Percentiles rank a stretch among this genome's conserved stretches.
Conservation (phyloP, 2,113 vertebrate genomes). For the Clarias macrocephalus region DNA sequence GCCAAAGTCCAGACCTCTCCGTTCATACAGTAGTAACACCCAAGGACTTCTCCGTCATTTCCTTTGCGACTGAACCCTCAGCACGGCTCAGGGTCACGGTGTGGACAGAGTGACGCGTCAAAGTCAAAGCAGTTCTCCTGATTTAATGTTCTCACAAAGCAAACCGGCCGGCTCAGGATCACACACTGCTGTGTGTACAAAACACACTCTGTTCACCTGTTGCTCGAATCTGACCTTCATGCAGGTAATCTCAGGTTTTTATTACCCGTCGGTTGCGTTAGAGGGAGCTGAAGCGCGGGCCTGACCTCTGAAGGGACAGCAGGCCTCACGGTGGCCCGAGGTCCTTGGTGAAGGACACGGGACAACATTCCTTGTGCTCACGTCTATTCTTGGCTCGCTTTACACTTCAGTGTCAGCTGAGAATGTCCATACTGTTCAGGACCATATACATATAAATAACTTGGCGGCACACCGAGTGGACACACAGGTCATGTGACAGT, state of each 20-base stretch:
- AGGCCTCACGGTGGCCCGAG: neutral
- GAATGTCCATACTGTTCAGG: constrained; percentile 25
- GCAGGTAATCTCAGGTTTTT: neutral
- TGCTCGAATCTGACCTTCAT: neutral
- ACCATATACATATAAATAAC: neutral
- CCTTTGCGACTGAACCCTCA: neutral
- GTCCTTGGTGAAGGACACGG: constrained; percentile 9
- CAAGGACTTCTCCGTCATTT: neutral
- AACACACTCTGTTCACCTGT: neutral
- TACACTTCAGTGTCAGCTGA: constrained; percentile 28
- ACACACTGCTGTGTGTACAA: constrained; percentile 8
- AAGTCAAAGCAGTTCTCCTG: constrained; percentile 8
- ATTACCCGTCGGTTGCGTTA: neutral
- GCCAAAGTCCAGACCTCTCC: neutral
- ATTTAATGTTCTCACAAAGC: neutral
- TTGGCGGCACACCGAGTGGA: neutral
- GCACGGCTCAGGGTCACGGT: neutral
- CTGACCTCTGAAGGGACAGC: constrained; percentile 4
- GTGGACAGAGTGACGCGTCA: neutral
- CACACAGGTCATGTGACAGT: neutral
- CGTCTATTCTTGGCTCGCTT: constrained; percentile 35
- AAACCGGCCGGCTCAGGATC: neutral
- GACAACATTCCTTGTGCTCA: neutral
- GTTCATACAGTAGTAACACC: neutral
- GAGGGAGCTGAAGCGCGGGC: neutral